Conservation (phyloP, 2,113 vertebrate species). For the Stegostoma tigrinum region DNA sequence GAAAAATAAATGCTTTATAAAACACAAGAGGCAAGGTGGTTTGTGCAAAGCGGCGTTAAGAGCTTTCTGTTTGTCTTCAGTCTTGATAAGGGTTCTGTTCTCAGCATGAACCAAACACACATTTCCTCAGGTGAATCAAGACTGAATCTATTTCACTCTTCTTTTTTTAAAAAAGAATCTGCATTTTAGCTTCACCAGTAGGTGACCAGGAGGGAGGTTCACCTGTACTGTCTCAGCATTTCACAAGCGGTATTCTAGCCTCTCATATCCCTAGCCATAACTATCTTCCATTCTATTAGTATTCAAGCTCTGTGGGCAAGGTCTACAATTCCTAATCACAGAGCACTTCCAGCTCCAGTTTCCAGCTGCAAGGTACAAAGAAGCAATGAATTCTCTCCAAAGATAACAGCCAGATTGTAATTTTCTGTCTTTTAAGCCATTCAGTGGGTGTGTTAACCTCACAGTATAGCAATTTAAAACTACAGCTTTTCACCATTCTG, state of each 20-base stretch:
- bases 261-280: background rate
- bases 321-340: background rate
- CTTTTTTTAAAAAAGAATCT: background rate
- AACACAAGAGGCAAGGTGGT: background rate
- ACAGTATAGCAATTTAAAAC: constrained; percentile 6
- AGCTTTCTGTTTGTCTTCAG: background rate
- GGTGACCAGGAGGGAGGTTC: background rate
- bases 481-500: constrained; percentile 6
- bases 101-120: background rate
- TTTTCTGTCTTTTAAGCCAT: background rate
- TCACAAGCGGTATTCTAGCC: background rate
- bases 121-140: background rate
- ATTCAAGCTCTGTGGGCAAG: background rate
- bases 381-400: background rate
- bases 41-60: no score
- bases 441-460: background rate
- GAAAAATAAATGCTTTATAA: background rate
- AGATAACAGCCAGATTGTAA: background rate
- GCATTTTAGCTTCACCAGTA: background rate
- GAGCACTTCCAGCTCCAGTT: background rate
- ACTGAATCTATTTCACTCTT: background rate
- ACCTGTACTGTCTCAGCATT: background rate
- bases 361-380: background rate
- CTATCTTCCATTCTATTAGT: background rate
- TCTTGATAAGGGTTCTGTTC: background rate